Percentiles rank a stretch among this genome's conserved stretches.
Evolutionary conservation across 2,113 vertebrate genomes (phyloP).

Genomic region (Suncus etruscus): DNA sequence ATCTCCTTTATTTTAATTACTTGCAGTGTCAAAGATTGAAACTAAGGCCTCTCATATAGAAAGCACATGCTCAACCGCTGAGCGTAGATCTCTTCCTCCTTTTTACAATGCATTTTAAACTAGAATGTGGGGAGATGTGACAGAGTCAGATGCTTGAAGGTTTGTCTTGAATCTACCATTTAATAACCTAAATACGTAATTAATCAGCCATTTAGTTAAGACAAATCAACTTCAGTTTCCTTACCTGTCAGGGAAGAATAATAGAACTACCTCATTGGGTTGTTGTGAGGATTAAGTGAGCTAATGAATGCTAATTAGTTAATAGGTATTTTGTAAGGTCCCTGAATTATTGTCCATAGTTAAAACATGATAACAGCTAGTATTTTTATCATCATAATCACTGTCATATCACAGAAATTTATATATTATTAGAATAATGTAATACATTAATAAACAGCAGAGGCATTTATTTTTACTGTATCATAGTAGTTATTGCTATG

Average conservation of each 20-base stretch:
- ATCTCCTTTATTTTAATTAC: too few relatives aligned
- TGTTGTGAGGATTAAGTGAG: background rate
- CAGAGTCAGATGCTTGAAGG: background rate
- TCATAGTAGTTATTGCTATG: background rate
- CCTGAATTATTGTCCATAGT: background rate
- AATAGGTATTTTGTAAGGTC: background rate
- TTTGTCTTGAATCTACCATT: background rate
- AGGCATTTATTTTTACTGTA: background rate
- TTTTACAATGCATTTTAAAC: background rate
- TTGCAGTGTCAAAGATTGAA: too few relatives aligned
- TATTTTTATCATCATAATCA: background rate
- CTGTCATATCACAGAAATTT: conserved; percentile 7
- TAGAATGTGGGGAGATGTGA: background rate
- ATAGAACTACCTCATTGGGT: background rate
- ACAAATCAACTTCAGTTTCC: background rate
- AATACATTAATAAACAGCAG: background rate
- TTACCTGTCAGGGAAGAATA: background rate
- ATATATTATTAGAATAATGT: background rate
- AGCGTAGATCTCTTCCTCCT: too few relatives aligned
- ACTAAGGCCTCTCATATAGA: too few relatives aligned
- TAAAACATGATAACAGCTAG: background rate
- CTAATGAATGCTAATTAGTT: background rate
- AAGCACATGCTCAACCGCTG: too few relatives aligned
- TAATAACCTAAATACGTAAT: background rate
- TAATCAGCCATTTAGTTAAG: background rate